Evolutionary conservation across 2,888 invertebrate genomes (phyloP).

Genomic region (Netelia virgata): DNA sequence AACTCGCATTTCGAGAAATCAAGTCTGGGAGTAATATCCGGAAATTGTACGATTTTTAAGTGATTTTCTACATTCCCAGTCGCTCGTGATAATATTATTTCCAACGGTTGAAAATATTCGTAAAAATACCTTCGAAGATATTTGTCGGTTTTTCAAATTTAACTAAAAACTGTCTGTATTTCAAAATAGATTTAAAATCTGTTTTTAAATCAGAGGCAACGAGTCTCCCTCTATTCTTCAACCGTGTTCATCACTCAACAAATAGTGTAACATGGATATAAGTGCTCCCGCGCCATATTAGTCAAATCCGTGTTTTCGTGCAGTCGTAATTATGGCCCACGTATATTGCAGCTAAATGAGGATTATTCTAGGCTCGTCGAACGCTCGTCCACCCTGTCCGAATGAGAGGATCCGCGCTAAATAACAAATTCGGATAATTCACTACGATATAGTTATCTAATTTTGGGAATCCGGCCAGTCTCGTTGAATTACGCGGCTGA

Average conservation of each 20-base stretch:
- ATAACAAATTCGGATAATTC: not conserved
- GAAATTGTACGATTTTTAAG: not conserved
- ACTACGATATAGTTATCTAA: not conserved
- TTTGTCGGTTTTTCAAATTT: not conserved
- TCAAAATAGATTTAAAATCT: not conserved
- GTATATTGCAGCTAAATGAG: not conserved
- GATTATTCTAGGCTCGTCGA: not conserved
- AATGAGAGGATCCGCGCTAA: not conserved
- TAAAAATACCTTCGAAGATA: not conserved
- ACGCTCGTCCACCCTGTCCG: not conserved
- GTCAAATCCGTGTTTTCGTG: not conserved
- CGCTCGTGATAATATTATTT: not conserved
- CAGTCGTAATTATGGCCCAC: constrained; percentile 12
- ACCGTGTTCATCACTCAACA: constrained; percentile 3
- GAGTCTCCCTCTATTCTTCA: not conserved
- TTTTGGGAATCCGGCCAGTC: not conserved
- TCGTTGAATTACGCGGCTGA: not conserved
- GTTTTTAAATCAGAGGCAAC: not conserved
- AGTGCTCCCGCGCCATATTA: not conserved
- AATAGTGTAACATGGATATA: not conserved
- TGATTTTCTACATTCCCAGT: not conserved
- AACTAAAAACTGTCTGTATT: not conserved
- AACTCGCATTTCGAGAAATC: not conserved
- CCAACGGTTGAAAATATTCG: not conserved
- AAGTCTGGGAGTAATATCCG: not conserved